A percentile compares a stretch with the other conserved stretches of the same genome.
Conservation (phyloP, 2,113 vertebrate species). For the Ictidomys tridecemlineatus region DNA sequence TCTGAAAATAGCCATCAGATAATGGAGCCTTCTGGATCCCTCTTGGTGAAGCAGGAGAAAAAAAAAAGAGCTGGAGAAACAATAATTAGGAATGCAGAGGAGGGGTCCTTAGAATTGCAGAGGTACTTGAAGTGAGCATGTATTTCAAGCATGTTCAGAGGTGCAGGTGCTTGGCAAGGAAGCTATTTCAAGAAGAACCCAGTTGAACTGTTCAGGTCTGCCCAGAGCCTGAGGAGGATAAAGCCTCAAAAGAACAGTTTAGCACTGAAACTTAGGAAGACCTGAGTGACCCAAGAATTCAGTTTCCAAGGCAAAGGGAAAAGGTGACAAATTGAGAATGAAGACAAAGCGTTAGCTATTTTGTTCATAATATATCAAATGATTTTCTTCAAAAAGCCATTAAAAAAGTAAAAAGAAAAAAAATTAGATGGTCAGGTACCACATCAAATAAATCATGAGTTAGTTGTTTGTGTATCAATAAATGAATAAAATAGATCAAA, state of each 20-base stretch:
- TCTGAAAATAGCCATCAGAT: neutral
- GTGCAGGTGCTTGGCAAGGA: neutral
- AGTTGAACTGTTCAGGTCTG: neutral
- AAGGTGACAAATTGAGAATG: neutral
- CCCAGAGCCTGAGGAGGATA: neutral
- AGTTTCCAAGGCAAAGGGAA: neutral
- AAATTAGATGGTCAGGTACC: neutral
- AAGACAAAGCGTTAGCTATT: neutral
- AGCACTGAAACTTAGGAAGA: neutral
- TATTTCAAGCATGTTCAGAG: neutral
- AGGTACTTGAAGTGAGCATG: too few relatives aligned
- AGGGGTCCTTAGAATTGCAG: neutral
- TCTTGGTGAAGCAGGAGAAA: neutral
- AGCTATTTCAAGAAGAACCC: neutral
- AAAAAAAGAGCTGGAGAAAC: neutral
- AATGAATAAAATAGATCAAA: slow-evolving; percentile 41
- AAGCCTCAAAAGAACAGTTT: neutral
- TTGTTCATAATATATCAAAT: neutral
- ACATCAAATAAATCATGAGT: neutral
- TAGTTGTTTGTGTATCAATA: neutral
- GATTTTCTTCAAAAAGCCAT: neutral
- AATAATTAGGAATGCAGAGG: neutral
- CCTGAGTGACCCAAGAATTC: too few relatives aligned
- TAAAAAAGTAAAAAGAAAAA: neutral
- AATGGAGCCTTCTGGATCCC: neutral